phyloP scores from a whole-genome alignment of 2,888 invertebrate genomes.

The Cantharis nigra region DNA sequence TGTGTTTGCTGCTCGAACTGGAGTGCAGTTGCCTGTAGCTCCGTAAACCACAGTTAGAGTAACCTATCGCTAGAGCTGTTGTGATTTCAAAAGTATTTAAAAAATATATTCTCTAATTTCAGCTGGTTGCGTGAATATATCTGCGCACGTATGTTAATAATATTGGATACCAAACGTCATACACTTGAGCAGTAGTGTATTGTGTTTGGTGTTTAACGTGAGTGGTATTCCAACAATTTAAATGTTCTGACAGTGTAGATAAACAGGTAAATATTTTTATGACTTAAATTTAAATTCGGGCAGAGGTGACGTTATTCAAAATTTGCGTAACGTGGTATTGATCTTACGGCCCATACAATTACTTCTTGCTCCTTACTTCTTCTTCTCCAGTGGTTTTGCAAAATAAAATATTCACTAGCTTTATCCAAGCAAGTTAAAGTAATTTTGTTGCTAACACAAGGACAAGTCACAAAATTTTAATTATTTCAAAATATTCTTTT shows the following conservation, averaged over 20 bases:
- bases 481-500: neutral
- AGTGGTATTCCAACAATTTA: conserved; percentile 10
- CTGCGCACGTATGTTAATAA: conserved; percentile 20
- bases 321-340: neutral
- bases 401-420: neutral
- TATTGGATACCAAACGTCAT: conserved; percentile 23
- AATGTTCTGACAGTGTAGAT: conserved; percentile 17
- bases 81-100: neutral
- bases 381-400: neutral
- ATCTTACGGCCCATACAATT: neutral
- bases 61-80: neutral
- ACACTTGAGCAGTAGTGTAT: conserved; percentile 20
- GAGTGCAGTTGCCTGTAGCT: neutral
- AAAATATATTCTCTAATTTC: conserved; percentile 2
- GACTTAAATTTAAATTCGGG: neutral
- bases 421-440: neutral
- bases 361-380: neutral
- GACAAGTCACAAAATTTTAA: neutral
- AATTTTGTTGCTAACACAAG: neutral
- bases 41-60: neutral
- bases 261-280: conserved; percentile 7
- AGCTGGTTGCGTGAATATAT: conserved; percentile 11
- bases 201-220: conserved; percentile 13
- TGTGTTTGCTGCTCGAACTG: neutral
- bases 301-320: neutral